Evolutionary conservation across 2,888 invertebrate species (phyloP), one percentile per base, ranked within the genome.

Genomic region (Cephus pulcher): DNA sequence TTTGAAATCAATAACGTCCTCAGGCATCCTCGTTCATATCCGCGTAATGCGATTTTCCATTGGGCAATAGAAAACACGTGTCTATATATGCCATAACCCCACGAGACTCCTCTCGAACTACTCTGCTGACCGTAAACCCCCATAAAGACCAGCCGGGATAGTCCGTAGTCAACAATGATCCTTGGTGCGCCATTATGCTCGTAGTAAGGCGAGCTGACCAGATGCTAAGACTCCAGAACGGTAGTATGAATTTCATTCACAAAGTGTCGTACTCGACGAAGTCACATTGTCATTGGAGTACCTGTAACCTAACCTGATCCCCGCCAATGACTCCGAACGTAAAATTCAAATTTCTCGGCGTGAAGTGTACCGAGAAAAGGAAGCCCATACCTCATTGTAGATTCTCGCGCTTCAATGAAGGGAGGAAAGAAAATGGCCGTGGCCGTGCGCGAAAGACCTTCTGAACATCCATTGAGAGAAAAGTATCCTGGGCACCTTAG

Each of bases 281-380:
- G 81, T 76, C 78, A 82, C 82, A 87, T 87, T 88, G 86, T 86
- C 82, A 75, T 76, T 90, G 78, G 87, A 90, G 90, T 89, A 89
- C 87, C 89, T 89, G 89, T 89, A 90, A 90, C 88, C 77, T 88
- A 88, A 84, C 86, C 80, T 77, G 71, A 71, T 74, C 75, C 79
- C 80, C 77, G 40, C 4, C 32, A 32, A 71, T 71, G 71, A 23
- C 56, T 23, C 9, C 15, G 77, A 84, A 87, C 87, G 86, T 88
- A 87, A 88, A 88, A 90, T 90, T 89, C 79, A 87, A 88, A 90
- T 90, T 89, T 88, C 85, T 85, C 82, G 84, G 83, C 80, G 80
- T 78, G 81, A 76, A 73, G 76, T 68, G 76, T 68, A 74, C 77
- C 76, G 77, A 79, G 76, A 75, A 40, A 75, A 76, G 40, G 79